These are phyloP conservation scores for Eidolon dupreanum DNA, from an alignment of 2,797 vertebrate species.

Conservation along the genomic window DNA sequence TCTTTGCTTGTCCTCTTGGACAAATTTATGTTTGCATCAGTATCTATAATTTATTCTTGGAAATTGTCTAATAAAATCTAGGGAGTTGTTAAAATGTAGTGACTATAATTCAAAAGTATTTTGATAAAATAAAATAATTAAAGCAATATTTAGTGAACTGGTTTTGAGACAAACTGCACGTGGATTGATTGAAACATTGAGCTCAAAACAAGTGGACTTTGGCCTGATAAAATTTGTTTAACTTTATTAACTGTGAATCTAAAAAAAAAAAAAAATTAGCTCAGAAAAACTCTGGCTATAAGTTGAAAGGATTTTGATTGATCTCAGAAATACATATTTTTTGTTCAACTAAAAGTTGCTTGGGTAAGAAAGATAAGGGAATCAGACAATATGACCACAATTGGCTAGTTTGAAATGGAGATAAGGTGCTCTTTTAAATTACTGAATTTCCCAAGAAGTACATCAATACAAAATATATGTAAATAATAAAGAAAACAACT, in stretches of 20 bases:
- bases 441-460: neutral
- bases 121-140: neutral
- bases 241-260: slow-evolving; percentile 38
- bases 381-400: neutral
- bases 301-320: neutral
- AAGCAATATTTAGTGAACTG: slow-evolving; percentile 41
- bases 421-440: neutral
- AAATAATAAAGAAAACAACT: neutral
- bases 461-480: neutral
- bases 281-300: neutral
- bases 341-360: neutral
- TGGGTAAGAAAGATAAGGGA: neutral
- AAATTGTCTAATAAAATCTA: neutral
- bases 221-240: slow-evolving; percentile 40
- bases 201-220: slow-evolving; percentile 57
- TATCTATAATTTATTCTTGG: neutral
- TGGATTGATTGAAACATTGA: slow-evolving; percentile 54
- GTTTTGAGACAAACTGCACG: neutral
- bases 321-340: neutral
- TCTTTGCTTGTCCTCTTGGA: neutral
- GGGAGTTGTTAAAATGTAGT: neutral
- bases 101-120: neutral
- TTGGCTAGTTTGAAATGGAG: neutral
- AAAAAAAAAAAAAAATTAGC: slow-evolving; percentile 22
- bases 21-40: slow-evolving; percentile 54